phyloP scores from a whole-genome alignment of 2,797 vertebrate genomes.

The Enteromius treurensis region DNA sequence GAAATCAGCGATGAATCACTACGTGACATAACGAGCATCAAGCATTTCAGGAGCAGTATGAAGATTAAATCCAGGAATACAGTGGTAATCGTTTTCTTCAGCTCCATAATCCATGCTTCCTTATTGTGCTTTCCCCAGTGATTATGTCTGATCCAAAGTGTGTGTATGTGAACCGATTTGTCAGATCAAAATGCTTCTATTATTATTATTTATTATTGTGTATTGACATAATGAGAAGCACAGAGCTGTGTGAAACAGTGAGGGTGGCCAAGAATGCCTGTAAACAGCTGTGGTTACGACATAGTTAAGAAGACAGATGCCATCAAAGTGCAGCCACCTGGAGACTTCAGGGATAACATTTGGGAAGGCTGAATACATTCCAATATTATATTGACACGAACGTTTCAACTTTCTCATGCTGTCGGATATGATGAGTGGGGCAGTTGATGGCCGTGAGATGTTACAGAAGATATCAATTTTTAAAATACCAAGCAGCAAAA shows the following conservation, averaged over 20 bases:
- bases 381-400: not conserved
- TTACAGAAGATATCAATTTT: not conserved
- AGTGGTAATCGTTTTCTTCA: not conserved
- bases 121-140: not conserved
- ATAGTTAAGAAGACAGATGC: constrained; percentile 62
- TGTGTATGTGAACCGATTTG: not conserved
- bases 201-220: not conserved
- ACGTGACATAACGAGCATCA: not conserved
- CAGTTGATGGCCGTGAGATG: not conserved
- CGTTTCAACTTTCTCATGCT: not conserved
- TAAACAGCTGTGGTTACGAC: constrained; percentile 49
- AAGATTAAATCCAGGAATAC: not conserved
- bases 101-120: not conserved
- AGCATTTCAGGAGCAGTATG: not conserved
- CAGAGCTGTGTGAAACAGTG: constrained; percentile 7
- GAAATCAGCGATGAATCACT: constrained; percentile 6
- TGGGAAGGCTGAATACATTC: not conserved
- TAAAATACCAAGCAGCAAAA: not conserved
- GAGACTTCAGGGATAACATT: constrained; percentile 11
- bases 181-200: not conserved
- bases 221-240: constrained; percentile 35
- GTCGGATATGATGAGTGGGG: not conserved
- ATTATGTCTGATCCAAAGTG: not conserved
- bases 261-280: constrained; percentile 51
- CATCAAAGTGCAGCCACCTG: constrained; percentile 42